Conservation (phyloP, 2,797 vertebrate species). For the Menidia menidia region DNA sequence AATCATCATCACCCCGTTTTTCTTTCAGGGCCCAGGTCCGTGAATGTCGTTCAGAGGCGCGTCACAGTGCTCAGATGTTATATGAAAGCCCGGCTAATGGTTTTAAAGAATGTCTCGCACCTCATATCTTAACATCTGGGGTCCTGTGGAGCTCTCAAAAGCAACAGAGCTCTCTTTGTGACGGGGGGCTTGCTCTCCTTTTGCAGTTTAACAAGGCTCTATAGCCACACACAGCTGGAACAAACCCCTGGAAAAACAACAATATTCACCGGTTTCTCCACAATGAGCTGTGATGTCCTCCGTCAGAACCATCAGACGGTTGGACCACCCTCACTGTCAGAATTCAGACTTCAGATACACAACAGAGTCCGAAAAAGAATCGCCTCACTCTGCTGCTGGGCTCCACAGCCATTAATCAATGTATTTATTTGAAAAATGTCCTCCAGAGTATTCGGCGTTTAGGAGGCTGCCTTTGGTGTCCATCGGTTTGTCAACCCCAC, state of each 20-base stretch:
- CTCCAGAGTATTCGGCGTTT: slow-evolving; percentile 19
- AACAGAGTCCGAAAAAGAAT: slow-evolving; percentile 27
- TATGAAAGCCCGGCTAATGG: slow-evolving; percentile 52
- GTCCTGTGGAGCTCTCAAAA: slow-evolving; percentile 34
- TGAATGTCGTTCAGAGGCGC: slow-evolving; percentile 31
- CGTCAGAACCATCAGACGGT: slow-evolving; percentile 3
- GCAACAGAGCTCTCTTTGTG: slow-evolving; percentile 35
- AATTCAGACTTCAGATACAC: slow-evolving; percentile 16
- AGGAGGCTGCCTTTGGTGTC: slow-evolving; percentile 39
- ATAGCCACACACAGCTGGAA: background rate
- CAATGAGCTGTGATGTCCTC: background rate
- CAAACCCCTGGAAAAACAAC: slow-evolving; percentile 5
- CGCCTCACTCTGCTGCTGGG: slow-evolving; percentile 10
- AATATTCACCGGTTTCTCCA: slow-evolving; percentile 4
- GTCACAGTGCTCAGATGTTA: slow-evolving; percentile 19
- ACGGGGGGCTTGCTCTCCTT: slow-evolving; percentile 5
- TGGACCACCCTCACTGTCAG: slow-evolving; percentile 45
- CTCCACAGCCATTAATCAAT: slow-evolving; percentile 33
- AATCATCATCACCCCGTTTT: slow-evolving; percentile 54
- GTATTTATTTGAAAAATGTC: slow-evolving; percentile 56
- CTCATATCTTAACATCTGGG: slow-evolving; percentile 63
- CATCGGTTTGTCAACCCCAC: slow-evolving; percentile 68
- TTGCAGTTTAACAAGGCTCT: background rate
- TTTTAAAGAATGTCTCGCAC: slow-evolving; percentile 50
- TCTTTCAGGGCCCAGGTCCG: slow-evolving; percentile 25